These are phyloP conservation scores for Grantiella picta DNA, from an alignment of 2,113 vertebrate genomes.

Conservation along the genomic window DNA sequence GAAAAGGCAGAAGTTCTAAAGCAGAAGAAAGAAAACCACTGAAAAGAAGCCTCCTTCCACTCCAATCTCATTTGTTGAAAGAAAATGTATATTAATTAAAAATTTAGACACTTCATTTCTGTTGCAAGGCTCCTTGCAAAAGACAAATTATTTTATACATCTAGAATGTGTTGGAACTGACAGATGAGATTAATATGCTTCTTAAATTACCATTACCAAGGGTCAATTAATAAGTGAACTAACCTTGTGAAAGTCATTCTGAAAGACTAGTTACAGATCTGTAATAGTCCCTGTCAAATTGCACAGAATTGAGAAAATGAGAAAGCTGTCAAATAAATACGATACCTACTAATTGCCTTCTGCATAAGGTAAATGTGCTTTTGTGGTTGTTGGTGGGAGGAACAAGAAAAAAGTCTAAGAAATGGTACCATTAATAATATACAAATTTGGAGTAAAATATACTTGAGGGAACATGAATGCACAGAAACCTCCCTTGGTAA, in stretches of 20 bases:
- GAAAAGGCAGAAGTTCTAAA: background rate
- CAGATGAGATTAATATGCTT: conserved; percentile 79
- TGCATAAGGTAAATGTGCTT: conserved; percentile 72
- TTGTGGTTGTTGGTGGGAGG: conserved; percentile 52
- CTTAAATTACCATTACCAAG: conserved; percentile 80
- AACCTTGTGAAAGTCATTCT: conserved; percentile 80
- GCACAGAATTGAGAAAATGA: conserved; percentile 73
- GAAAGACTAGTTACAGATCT: conserved; percentile 74
- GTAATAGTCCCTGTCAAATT: conserved; percentile 78
- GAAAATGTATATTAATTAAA: conserved; percentile 73
- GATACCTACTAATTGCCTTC: conserved; percentile 74
- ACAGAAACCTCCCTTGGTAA: background rate
- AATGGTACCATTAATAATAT: background rate
- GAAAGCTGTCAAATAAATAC: conserved; percentile 77
- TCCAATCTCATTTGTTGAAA: conserved; percentile 39
- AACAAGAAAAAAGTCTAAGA: background rate
- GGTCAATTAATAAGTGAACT: conserved; percentile 82
- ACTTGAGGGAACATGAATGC: background rate
- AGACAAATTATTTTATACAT: conserved; percentile 77
- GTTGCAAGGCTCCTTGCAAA: conserved; percentile 68
- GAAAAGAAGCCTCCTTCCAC: background rate
- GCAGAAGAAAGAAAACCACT: background rate
- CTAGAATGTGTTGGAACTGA: conserved; percentile 71
- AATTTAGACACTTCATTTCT: conserved; percentile 68
- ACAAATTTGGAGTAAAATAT: background rate